phyloP scores from a whole-genome alignment of 2,888 invertebrate species.

The Metopia argyrocephala region DNA sequence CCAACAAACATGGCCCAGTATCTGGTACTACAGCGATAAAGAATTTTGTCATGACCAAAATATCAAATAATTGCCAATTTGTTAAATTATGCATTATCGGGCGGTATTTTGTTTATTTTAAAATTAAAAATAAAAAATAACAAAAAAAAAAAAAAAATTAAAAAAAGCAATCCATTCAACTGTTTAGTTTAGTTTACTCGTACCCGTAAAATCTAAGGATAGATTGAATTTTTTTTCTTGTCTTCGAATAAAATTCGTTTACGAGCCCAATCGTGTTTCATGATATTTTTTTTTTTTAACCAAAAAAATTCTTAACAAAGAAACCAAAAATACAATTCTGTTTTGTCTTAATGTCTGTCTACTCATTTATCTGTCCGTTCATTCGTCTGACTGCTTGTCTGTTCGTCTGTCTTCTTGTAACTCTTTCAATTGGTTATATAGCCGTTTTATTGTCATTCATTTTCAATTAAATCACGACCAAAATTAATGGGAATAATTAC shows the following conservation, averaged over 20 bases:
- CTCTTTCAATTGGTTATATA: slow-evolving; percentile 23
- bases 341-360: slow-evolving; percentile 1
- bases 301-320: slow-evolving; percentile 9
- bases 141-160: slow-evolving; percentile 64
- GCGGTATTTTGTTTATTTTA: slow-evolving; percentile 75
- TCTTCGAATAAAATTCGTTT: slow-evolving; percentile 16
- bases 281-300: slow-evolving; percentile 53
- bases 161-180: slow-evolving; percentile 53
- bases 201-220: not conserved
- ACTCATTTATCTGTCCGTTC: slow-evolving; percentile 21
- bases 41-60: slow-evolving; percentile 66
- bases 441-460: slow-evolving; percentile 61
- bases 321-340: slow-evolving; percentile 9
- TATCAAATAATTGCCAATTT: slow-evolving; percentile 65
- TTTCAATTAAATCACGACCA: slow-evolving; percentile 69
- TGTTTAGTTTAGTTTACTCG: slow-evolving; percentile 24
- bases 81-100: slow-evolving; percentile 78
- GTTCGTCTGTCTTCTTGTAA: not conserved
- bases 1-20: slow-evolving; percentile 54
- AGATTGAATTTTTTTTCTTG: not conserved
- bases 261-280: slow-evolving; percentile 59
- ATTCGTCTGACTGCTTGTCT: not conserved
- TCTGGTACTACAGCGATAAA: slow-evolving; percentile 63
- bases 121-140: slow-evolving; percentile 48
- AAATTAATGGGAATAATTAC: slow-evolving; percentile 64